Conservation (phyloP, 92 coral and sea anemone genomes). For the Ricordea florida region DNA sequence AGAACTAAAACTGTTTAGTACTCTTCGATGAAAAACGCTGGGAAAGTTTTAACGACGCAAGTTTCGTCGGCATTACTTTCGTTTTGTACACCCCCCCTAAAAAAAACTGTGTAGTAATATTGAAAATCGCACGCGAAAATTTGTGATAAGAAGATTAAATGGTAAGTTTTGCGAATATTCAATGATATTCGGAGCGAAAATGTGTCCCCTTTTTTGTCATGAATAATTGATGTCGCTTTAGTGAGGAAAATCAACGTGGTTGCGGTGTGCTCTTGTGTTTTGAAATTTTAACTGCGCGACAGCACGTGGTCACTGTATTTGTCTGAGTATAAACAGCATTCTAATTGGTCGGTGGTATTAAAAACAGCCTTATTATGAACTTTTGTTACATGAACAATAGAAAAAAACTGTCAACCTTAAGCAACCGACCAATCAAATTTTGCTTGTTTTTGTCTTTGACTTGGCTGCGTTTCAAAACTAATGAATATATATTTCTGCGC, state of each 20-base stretch:
- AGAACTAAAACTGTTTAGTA: no score
- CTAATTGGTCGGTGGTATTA: slow-evolving; percentile 68
- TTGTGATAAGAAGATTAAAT: no score
- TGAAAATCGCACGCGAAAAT: no score
- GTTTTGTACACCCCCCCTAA: no score
- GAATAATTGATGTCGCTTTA: slow-evolving; percentile 37
- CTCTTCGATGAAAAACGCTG: no score
- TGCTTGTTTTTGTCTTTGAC: slow-evolving; percentile 35
- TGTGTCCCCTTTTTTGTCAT: neutral
- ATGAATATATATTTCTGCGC: slow-evolving; percentile 70
- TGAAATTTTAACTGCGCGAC: slow-evolving; percentile 45
- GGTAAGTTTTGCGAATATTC: no score
- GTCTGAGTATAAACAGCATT: slow-evolving; percentile 4
- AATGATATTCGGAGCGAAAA: slow-evolving; percentile 3
- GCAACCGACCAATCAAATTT: slow-evolving; percentile 62
- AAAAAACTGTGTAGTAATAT: no score
- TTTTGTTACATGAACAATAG: slow-evolving; percentile 60
- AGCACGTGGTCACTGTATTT: slow-evolving; percentile 67
- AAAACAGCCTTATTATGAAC: slow-evolving; percentile 35
- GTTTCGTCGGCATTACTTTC: no score
- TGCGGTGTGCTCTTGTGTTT: slow-evolving; percentile 68
- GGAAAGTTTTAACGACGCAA: no score
- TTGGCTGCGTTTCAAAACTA: slow-evolving; percentile 70
- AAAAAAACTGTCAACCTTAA: slow-evolving; percentile 1
- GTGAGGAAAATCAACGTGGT: slow-evolving; percentile 72